Conservation (phyloP, 2,888 invertebrate genomes). For the Osedax fenrisi region DNA sequence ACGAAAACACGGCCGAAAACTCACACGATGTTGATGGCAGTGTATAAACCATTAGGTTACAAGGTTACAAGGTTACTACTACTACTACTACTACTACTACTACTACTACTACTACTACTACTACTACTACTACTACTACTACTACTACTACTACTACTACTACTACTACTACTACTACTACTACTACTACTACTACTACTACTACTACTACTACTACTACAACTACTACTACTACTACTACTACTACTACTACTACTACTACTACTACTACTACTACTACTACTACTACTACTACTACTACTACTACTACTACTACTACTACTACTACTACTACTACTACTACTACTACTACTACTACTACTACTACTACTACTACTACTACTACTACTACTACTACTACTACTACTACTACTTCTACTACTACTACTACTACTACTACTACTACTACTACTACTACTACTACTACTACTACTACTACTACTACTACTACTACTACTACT, state of each 20-base stretch:
- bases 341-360: not conserved
- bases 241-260: constrained; percentile 2
- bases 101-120: not conserved
- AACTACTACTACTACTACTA: not conserved
- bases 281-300: not conserved
- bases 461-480: constrained; percentile 2
- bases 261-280: not conserved
- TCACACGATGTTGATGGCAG: no score
- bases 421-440: not conserved
- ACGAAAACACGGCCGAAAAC: no score
- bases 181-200: not conserved
- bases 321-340: not conserved
- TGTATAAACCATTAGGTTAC: no score
- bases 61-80: no score
- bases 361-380: not conserved
- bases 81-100: not conserved
- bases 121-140: not conserved
- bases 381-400: not conserved
- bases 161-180: not conserved
- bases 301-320: not conserved
- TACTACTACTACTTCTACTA: not conserved
- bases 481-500: no score
- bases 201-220: not conserved
- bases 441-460: not conserved
- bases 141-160: not conserved